These are phyloP conservation scores for Argyrosomus regius DNA, from an alignment of 2,797 vertebrate species.

Conservation along the genomic window DNA sequence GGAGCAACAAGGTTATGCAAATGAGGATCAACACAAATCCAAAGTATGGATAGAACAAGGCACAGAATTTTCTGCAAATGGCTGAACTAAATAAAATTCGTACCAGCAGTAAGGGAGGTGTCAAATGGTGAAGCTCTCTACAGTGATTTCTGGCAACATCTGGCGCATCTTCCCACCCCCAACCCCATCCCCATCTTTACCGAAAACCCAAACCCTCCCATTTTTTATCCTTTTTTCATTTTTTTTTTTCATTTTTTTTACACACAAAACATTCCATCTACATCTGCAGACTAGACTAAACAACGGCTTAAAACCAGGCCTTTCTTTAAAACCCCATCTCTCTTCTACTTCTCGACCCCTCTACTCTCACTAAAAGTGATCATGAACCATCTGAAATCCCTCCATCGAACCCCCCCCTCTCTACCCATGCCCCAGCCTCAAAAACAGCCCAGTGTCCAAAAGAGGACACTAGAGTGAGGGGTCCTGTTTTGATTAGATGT, in stretches of 20 bases:
- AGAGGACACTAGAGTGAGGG: slow-evolving; percentile 79
- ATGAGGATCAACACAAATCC: slow-evolving; percentile 71
- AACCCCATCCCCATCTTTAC: slow-evolving; percentile 46
- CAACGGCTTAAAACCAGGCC: slow-evolving; percentile 86
- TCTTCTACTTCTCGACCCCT: slow-evolving; percentile 39
- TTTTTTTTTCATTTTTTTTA: slow-evolving; percentile 51
- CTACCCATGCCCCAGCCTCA: slow-evolving; percentile 24
- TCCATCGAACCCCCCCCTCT: slow-evolving; percentile 19
- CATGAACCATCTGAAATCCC: slow-evolving; percentile 50
- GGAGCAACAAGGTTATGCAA: slow-evolving; percentile 64
- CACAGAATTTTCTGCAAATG: slow-evolving; percentile 99
- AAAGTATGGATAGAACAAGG: slow-evolving; percentile 91
- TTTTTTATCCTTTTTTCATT: slow-evolving; percentile 58
- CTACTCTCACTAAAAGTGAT: slow-evolving; percentile 52
- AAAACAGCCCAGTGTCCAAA: slow-evolving; percentile 76
- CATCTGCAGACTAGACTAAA: slow-evolving; percentile 84
- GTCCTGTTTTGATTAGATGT: slow-evolving; percentile 91
- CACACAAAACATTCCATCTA: slow-evolving; percentile 83
- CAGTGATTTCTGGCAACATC: slow-evolving; percentile 91
- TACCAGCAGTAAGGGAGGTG: slow-evolving; percentile 92
- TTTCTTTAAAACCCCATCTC: slow-evolving; percentile 60
- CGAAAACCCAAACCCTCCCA: slow-evolving; percentile 47
- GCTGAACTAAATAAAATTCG: slow-evolving; percentile 90
- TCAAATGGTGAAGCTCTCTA: slow-evolving; percentile 95
- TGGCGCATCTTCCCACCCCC: slow-evolving; percentile 79